Percentiles rank a stretch among this genome's conserved stretches.
These are phyloP conservation scores for Charanyca ferruginea DNA, from an alignment of 2,888 invertebrate species.

Conservation along the genomic window DNA sequence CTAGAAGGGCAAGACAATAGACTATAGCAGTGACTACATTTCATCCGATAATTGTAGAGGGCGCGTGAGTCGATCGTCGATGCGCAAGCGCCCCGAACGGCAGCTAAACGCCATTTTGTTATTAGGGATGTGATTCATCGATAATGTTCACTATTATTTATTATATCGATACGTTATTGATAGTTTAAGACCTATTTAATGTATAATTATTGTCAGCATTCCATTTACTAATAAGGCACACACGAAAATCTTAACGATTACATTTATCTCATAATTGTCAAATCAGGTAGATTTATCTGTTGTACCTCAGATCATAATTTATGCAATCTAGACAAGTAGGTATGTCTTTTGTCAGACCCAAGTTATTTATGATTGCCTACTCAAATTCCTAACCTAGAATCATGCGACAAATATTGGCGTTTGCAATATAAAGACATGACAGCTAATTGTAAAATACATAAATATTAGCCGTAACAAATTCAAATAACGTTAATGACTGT, in stretches of 20 bases:
- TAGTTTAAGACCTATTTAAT: slow-evolving; percentile 33
- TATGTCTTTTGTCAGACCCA: slow-evolving; percentile 54
- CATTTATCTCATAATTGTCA: slow-evolving; percentile 55
- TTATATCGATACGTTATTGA: slow-evolving; percentile 57
- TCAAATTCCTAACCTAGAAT: slow-evolving; percentile 55
- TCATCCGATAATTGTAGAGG: slow-evolving; percentile 84
- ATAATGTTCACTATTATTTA: slow-evolving; percentile 60
- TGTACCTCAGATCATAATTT: slow-evolving; percentile 49
- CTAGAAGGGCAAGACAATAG: slow-evolving; percentile 77
- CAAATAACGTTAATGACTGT: slow-evolving; percentile 13
- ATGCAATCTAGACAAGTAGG: slow-evolving; percentile 55
- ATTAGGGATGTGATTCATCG: slow-evolving; percentile 69
- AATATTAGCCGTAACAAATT: slow-evolving; percentile 14
- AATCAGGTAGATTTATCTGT: slow-evolving; percentile 59
- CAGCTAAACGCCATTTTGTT: slow-evolving; percentile 83
- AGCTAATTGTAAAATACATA: slow-evolving; percentile 36
- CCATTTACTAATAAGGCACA: slow-evolving; percentile 40
- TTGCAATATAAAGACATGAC: slow-evolving; percentile 34
- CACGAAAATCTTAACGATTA: slow-evolving; percentile 37
- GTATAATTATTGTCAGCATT: slow-evolving; percentile 25
- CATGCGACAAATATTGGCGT: slow-evolving; percentile 44
- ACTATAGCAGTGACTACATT: slow-evolving; percentile 78
- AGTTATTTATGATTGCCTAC: slow-evolving; percentile 60
- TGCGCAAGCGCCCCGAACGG: slow-evolving; percentile 78
- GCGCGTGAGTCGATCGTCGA: slow-evolving; percentile 73